Base-by-base conservation (phyloP, 2,888 invertebrate genomes). In the Gortyna flavago region DNA sequence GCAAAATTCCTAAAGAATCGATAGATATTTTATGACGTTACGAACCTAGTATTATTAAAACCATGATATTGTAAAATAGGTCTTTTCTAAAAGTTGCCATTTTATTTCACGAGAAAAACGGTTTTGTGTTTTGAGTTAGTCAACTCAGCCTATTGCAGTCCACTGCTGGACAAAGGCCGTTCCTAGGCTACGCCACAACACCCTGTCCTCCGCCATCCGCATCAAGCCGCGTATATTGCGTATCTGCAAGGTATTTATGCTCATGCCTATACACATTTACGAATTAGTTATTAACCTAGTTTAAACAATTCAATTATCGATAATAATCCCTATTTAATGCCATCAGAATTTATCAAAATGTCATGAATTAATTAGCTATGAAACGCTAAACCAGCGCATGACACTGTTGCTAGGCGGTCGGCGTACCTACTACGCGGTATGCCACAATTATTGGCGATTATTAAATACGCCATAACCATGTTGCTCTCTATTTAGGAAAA, bases 371-470 rank as follows among this genome's bases (percentile, higher is more conserved):
- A 67, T 83, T 64, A 72, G 25, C 51, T 83, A 11, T 35, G 61
- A 69, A 69, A 71, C 59, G 32, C 48, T 62, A 71, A 66, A 79
- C 71, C 69, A 57, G 32, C n/a, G 54, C 48, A 65, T 44, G 32
- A 18, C n/a, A 48, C 29, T 54, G 54, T 83, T 54, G 68, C 32
- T 59, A 67, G 59, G 74, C 59, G n/a, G 29, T 57, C 11, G 29
- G 61, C 61, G 41, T 72, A 69, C 61, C 35, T 72, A 69, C 65
- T 83, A 44, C 62, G 77, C 54, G 73, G 64, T 64, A 68, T 29
- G 21, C 80, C 70, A 71, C 66, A 73, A 70, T 73, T 76, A 80
- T 69, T 76, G 38, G 41, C 65, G 25, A 77, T 81, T 71, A 73
- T n/a, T n/a, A n/a, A n/a, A 81, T 73, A 65, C 64, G 64, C 51